These are phyloP conservation scores for Pogonophryne albipinna DNA, from an alignment of 2,797 vertebrate genomes.

Conservation along the genomic window DNA sequence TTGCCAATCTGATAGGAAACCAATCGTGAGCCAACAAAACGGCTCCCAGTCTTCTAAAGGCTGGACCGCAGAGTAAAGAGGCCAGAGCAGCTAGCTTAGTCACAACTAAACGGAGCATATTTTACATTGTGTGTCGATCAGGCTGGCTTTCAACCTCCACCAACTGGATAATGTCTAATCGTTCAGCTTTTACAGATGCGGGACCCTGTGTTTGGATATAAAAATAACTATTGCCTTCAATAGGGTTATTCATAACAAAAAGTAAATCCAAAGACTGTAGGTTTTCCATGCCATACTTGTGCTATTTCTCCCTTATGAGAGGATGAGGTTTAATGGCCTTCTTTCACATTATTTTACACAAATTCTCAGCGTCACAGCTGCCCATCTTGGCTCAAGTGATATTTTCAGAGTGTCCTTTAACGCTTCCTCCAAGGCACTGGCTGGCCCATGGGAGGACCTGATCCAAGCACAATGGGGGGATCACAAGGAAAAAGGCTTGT, in stretches of 20 bases:
- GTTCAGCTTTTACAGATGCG: conserved; percentile 52
- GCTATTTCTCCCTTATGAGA: conserved; percentile 15
- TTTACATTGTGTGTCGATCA: conserved; percentile 64
- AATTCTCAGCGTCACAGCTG: conserved; percentile 49
- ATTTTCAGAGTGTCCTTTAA: conserved; percentile 68
- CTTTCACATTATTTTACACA: conserved; percentile 32
- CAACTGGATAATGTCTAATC: conserved; percentile 71
- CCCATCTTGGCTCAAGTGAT: conserved; percentile 56
- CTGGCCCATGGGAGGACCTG: conserved; percentile 66
- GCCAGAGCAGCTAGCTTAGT: conserved; percentile 65
- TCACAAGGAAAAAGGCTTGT: conserved; percentile 75
- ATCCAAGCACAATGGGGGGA: conserved; percentile 73
- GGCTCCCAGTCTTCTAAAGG: conserved; percentile 37
- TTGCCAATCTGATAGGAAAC: conserved; percentile 54
- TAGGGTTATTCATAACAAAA: conserved; percentile 32
- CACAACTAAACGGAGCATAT: conserved; percentile 65
- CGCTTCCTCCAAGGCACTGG: conserved; percentile 57
- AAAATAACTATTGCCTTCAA: conserved; percentile 28
- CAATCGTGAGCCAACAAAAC: conserved; percentile 51
- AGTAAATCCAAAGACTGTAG: conserved; percentile 26
- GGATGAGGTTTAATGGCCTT: conserved; percentile 13
- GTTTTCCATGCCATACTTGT: conserved; percentile 18
- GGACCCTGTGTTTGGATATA: conserved; percentile 38
- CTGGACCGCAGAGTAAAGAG: conserved; percentile 38
- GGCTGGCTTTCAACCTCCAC: conserved; percentile 68